phyloP scores from a whole-genome alignment of 2,797 vertebrate genomes.

The Chiroxiphia lanceolata region DNA sequence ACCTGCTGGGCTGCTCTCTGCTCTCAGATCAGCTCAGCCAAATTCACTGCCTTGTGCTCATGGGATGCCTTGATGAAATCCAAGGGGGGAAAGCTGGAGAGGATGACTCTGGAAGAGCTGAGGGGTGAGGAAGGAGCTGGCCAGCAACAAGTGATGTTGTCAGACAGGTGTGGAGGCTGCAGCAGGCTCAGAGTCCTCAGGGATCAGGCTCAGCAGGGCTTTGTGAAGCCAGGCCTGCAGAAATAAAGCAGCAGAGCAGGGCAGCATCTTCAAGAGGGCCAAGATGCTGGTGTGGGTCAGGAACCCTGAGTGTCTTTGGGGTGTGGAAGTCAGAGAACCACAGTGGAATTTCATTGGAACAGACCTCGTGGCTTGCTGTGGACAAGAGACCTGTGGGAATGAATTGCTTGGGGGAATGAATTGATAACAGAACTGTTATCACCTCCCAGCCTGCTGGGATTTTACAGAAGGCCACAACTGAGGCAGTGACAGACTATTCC shows the following conservation, averaged over 20 bases:
- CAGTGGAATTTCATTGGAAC: neutral
- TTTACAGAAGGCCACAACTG: neutral
- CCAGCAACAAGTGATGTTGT: neutral
- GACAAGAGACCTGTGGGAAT: neutral
- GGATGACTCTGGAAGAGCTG: neutral
- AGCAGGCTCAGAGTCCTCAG: neutral
- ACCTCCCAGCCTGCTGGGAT: neutral
- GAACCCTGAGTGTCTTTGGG: neutral
- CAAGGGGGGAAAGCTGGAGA: neutral
- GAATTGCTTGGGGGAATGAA: neutral
- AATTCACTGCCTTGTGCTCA: neutral
- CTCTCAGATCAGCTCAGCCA: neutral
- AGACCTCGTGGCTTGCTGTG: neutral
- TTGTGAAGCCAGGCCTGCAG: neutral
- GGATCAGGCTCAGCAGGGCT: neutral
- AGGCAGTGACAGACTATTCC: neutral
- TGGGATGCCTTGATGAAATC: neutral
- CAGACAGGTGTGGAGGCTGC: neutral
- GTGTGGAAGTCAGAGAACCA: neutral
- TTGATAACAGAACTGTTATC: neutral
- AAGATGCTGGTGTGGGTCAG: neutral
- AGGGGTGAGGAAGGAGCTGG: neutral
- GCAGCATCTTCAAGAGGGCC: neutral
- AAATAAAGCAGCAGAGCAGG: neutral
- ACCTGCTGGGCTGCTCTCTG: neutral